Conservation (phyloP, 2,888 invertebrate species). For the Nomada lathburiana region DNA sequence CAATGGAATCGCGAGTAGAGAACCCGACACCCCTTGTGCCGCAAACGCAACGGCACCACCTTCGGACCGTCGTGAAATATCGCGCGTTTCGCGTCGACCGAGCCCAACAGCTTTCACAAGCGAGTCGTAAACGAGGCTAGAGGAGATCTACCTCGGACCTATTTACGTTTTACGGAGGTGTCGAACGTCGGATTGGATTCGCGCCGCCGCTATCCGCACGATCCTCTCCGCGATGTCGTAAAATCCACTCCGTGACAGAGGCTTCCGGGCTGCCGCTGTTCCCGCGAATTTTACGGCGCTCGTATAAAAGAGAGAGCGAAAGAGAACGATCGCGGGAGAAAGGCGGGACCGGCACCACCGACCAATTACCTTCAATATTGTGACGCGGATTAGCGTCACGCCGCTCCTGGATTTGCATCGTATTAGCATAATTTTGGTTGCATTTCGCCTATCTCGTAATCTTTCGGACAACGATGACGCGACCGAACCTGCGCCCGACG, state of each 20-base stretch:
- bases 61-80: background rate
- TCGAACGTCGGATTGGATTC: constrained; percentile 15
- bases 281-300: constrained; percentile 18
- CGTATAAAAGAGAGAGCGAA: constrained; percentile 37
- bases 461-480: constrained; percentile 73
- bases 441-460: constrained; percentile 76
- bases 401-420: constrained; percentile 81
- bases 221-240: constrained; percentile 20
- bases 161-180: constrained; percentile 25
- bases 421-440: constrained; percentile 84
- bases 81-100: background rate
- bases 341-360: constrained; percentile 71
- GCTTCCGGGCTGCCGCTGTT: constrained; percentile 51
- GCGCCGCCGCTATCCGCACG: constrained; percentile 1
- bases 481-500: constrained; percentile 60
- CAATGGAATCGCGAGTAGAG: constrained; percentile 31
- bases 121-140: background rate
- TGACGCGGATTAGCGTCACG: constrained; percentile 83
- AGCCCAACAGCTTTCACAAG: background rate
- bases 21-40: background rate
- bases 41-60: no score
- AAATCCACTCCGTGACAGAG: constrained; percentile 24
- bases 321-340: constrained; percentile 64
- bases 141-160: background rate
- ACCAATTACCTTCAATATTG: constrained; percentile 84